Conservation (phyloP, 1,140 invertebrate genomes). For the Drosophila rufa region DNA sequence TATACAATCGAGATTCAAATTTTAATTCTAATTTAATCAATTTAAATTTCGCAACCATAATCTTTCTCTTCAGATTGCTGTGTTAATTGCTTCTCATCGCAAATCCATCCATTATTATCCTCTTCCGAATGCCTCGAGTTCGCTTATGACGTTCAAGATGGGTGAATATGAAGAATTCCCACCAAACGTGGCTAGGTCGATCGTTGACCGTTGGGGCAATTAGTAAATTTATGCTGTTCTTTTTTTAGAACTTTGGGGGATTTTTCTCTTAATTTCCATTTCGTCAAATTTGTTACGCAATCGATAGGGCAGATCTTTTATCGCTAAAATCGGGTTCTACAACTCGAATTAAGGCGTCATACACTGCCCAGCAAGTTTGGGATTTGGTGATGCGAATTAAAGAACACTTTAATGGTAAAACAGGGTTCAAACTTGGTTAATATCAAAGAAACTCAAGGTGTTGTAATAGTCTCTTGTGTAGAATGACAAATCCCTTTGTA, state of each 20-base stretch:
- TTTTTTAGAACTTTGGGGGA: conserved; percentile 34
- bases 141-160: conserved; percentile 32
- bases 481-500: no score
- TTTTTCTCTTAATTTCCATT: conserved; percentile 38
- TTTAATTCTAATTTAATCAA: conserved; percentile 40
- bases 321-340: conserved; percentile 30
- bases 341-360: background rate
- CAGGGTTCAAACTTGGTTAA: background rate
- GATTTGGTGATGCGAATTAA: background rate
- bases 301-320: conserved; percentile 28
- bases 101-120: conserved; percentile 35
- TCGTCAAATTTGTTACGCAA: conserved; percentile 27
- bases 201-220: conserved; percentile 37
- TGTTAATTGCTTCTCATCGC: conserved; percentile 32
- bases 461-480: no score
- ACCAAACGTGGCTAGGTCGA: conserved; percentile 40
- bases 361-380: background rate
- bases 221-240: conserved; percentile 33
- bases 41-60: conserved; percentile 25
- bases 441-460: background rate
- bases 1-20: conserved; percentile 25
- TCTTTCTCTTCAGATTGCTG: conserved; percentile 35
- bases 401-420: no score
- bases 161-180: conserved; percentile 28
- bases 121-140: conserved; percentile 5